Evolutionary conservation across 2,113 vertebrate species (phyloP).

Genomic region (Uropsilus gracilis): DNA sequence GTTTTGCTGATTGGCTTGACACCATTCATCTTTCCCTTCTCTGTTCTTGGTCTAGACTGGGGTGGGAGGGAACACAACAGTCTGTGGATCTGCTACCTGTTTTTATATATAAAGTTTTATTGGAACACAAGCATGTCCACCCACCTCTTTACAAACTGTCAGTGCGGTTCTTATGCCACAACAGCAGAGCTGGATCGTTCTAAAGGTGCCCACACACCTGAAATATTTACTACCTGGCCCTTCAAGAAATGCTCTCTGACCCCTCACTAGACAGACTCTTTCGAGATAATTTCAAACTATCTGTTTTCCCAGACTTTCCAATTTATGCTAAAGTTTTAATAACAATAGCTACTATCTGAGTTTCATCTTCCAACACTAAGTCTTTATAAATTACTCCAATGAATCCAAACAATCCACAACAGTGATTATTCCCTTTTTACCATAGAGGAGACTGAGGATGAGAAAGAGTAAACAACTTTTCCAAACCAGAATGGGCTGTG

Average conservation of each 20-base stretch:
- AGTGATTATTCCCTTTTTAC: background rate
- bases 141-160: background rate
- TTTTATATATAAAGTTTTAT: slow-evolving; percentile 3
- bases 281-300: background rate
- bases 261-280: background rate
- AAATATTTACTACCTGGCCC: background rate
- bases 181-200: background rate
- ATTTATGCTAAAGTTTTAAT: background rate
- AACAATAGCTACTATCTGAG: background rate
- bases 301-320: background rate
- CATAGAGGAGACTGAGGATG: background rate
- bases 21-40: background rate
- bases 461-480: background rate
- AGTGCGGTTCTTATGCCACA: background rate
- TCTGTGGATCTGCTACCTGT: background rate
- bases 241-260: background rate
- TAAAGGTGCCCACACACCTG: background rate
- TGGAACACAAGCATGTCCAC: background rate
- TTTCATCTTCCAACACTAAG: background rate
- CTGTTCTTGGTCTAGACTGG: background rate
- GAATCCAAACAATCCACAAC: background rate
- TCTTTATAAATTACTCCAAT: background rate
- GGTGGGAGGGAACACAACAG: background rate
- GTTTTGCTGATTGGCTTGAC: background rate
- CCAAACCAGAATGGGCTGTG: background rate